A percentile compares a stretch with the other conserved stretches of the same genome.
phyloP scores from a whole-genome alignment of 1,140 invertebrate species.

The Drosophila sp. region DNA sequence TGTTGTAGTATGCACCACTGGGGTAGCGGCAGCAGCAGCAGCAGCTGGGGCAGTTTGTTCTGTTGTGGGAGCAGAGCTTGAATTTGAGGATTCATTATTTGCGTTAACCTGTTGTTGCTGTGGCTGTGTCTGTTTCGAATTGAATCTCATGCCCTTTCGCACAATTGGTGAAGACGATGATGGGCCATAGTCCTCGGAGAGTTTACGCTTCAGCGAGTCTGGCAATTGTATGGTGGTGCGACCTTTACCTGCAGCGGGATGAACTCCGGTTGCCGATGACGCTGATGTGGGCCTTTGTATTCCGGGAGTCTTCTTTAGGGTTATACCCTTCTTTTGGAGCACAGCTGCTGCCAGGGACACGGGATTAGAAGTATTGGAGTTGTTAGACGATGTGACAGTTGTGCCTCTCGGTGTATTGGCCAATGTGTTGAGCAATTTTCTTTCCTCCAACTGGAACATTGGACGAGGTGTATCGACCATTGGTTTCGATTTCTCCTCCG shows the following conservation, averaged over 20 bases:
- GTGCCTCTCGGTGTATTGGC: conserved; percentile 51
- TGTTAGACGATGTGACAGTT: conserved; percentile 11
- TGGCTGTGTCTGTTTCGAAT: conserved; percentile 40
- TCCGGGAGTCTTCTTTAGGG: conserved; percentile 66
- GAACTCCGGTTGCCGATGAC: neutral
- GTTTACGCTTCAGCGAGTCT: conserved; percentile 74
- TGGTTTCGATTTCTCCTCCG: conserved; percentile 60
- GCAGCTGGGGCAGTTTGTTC: neutral
- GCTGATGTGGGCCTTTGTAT: conserved; percentile 25
- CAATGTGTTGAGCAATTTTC: conserved; percentile 74
- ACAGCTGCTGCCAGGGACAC: conserved; percentile 66
- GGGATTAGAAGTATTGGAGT: conserved; percentile 14
- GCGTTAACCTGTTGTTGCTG: neutral
- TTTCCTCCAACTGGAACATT: conserved; percentile 57
- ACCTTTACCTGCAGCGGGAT: conserved; percentile 19
- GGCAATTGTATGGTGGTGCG: conserved; percentile 75
- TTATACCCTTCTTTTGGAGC: conserved; percentile 76
- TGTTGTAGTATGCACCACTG: conserved; percentile 66
- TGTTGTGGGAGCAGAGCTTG: neutral
- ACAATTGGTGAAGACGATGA: neutral
- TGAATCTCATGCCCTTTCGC: conserved; percentile 54
- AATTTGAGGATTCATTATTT: neutral
- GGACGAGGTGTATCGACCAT: conserved; percentile 65
- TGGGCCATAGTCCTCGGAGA: conserved; percentile 59
- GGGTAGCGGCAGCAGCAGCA: conserved; percentile 9